phyloP scores from a whole-genome alignment of 2,113 vertebrate species.

The Ursus arctos region DNA sequence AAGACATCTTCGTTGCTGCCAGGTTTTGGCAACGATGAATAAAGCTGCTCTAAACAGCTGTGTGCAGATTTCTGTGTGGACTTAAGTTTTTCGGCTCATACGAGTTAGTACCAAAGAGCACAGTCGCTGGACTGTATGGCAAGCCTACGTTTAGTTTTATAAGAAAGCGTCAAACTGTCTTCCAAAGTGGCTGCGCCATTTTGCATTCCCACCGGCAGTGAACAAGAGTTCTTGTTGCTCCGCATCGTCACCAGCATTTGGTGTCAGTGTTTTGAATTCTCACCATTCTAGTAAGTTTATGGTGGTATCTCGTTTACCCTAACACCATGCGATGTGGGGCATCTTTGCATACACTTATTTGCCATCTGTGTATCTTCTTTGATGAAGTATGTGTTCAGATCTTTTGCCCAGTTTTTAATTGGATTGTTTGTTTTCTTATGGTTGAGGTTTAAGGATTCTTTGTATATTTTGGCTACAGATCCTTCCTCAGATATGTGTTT shows the following conservation, averaged over 20 bases:
- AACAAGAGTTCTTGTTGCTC: not conserved
- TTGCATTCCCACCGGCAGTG: fast-evolving
- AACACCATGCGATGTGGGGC: not conserved
- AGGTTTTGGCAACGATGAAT: not conserved
- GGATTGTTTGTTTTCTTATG: conserved; percentile 45
- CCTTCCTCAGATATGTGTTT: not conserved
- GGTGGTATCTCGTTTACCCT: not conserved
- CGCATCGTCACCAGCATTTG: not conserved
- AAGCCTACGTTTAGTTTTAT: not conserved
- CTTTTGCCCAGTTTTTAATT: not conserved
- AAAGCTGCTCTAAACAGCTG: not conserved
- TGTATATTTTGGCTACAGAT: conserved; percentile 29
- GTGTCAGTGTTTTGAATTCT: not conserved
- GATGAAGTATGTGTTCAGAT: not conserved
- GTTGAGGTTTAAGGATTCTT: conserved; percentile 27
- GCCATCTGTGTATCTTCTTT: not conserved
- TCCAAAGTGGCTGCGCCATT: not conserved
- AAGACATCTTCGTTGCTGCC: not conserved
- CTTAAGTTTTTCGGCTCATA: not conserved
- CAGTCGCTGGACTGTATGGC: not conserved
- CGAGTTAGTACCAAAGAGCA: not conserved
- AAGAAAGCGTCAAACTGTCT: not conserved
- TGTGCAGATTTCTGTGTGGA: not conserved
- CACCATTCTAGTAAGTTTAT: not conserved
- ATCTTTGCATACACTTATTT: not conserved